Conservation (phyloP, 1,140 invertebrate genomes). For the Leptinotarsa undecemlineata region DNA sequence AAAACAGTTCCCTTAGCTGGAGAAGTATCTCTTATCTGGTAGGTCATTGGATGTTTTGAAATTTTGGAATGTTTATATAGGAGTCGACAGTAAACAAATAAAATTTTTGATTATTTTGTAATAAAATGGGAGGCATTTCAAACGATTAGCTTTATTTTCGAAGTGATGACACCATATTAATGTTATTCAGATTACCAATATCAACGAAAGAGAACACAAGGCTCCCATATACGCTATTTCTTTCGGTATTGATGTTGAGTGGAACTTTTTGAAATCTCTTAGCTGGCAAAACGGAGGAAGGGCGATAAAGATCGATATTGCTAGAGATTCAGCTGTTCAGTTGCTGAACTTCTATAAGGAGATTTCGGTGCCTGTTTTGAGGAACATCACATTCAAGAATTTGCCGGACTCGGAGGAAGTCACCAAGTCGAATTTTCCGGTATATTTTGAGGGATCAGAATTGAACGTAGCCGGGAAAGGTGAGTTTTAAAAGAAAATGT, state of each 20-base stretch:
- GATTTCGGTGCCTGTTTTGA: slow-evolving; percentile 68
- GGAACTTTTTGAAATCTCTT: slow-evolving; percentile 65
- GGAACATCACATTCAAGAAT: slow-evolving; percentile 68
- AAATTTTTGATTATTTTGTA: too few relatives aligned
- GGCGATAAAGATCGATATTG: slow-evolving; percentile 73
- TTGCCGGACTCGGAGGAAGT: slow-evolving; percentile 59
- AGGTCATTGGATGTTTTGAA: too few relatives aligned
- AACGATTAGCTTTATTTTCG: too few relatives aligned
- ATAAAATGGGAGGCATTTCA: background rate
- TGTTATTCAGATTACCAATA: too few relatives aligned
- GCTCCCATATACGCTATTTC: slow-evolving; percentile 66
- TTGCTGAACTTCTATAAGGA: slow-evolving; percentile 71
- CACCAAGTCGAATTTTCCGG: slow-evolving; percentile 58
- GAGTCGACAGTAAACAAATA: too few relatives aligned
- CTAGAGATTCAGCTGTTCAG: slow-evolving; percentile 68
- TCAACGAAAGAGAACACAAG: slow-evolving; percentile 25
- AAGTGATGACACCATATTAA: too few relatives aligned
- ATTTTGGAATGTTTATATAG: too few relatives aligned
- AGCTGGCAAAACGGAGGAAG: slow-evolving; percentile 67
- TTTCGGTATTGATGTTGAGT: slow-evolving; percentile 71
- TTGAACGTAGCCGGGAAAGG: slow-evolving; percentile 61
- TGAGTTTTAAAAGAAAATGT: background rate
- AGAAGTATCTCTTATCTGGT: too few relatives aligned
- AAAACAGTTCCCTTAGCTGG: too few relatives aligned
- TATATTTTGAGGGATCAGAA: slow-evolving; percentile 63